Conservation (phyloP, 1,140 invertebrate species). For the Brachionus rubens region DNA sequence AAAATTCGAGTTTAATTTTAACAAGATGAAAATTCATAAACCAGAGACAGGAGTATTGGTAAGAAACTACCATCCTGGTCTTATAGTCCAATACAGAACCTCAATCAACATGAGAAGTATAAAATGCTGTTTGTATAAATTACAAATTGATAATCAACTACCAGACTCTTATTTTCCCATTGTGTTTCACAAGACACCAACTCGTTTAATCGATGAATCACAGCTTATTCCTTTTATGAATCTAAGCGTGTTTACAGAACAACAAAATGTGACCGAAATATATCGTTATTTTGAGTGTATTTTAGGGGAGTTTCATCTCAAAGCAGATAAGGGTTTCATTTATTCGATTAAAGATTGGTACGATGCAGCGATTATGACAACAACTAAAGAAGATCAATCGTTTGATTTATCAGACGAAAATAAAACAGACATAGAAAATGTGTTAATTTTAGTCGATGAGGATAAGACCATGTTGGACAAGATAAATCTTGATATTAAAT, state of each 20-base stretch:
- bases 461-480: conserved; percentile 4
- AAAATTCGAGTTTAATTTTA: conserved; percentile 33
- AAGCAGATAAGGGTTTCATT: conserved; percentile 72
- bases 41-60: conserved; percentile 9
- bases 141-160: conserved; percentile 72
- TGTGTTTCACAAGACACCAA: conserved; percentile 68
- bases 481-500: conserved; percentile 13
- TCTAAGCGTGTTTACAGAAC: conserved; percentile 62
- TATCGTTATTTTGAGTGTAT: conserved; percentile 68
- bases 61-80: background rate
- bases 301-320: conserved; percentile 70
- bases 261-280: conserved; percentile 63
- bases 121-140: conserved; percentile 4
- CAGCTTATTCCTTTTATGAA: conserved; percentile 70
- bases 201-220: conserved; percentile 58
- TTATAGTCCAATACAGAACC: conserved; percentile 17
- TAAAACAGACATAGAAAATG: background rate
- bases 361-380: conserved; percentile 49
- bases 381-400: conserved; percentile 7
- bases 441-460: conserved; percentile 25
- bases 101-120: conserved; percentile 26
- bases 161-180: conserved; percentile 73
- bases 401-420: conserved; percentile 66
- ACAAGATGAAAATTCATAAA: background rate
- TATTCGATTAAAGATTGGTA: conserved; percentile 66